Evolutionary conservation across 2,113 vertebrate species (phyloP), one percentile per base, ranked within the genome.

Genomic region (Amphiprion ocellaris): DNA sequence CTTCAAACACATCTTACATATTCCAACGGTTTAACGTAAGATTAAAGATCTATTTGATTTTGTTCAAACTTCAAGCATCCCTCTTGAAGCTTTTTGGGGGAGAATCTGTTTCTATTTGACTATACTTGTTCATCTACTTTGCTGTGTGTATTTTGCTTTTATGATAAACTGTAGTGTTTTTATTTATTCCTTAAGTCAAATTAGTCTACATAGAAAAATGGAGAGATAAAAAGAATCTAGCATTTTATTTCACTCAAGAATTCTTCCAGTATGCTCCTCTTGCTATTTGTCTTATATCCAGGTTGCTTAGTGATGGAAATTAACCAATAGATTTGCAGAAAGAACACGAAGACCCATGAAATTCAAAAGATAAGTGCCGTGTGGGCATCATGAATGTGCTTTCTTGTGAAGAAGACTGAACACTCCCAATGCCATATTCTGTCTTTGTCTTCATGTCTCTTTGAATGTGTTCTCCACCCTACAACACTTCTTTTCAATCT

Each of bases 11-110:
- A 8, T 56, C 11, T 10, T 17, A 30, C 39, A 54, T 66, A 50
- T 50, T 70, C n/a, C 39, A 64, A 61, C 62, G 55, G 59, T 41
- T 66, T 79, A 80, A 78, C 78, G 68, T 19, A 21, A 80, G 63
- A 54, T 58, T 70, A 41, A 74, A 76, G 41, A 84, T 75, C 4
- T 28, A 19, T 65, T 77, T 65, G 15, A 56, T 39, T 23, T n/a
- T 10, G 24, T 50, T 55, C 24, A 70, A 75, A 78, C 19, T 28
- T 65, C 47, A 47, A 67, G 30, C 15, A 46, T 56, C 23, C 8
- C 14, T 53, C 33, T 23, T 41, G 8, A 78, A 69, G 55, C 46
- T 17, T 8, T 30, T 17, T 12, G 1, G 16, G 37, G 16, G 41
- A 61, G 52, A 41, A 62, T n/a, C 33, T 23, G 30, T 69, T 81